A percentile compares a stretch with the other conserved stretches of the same genome.
Evolutionary conservation across 2,113 vertebrate genomes (phyloP).

Genomic region (Hassar affinis): DNA sequence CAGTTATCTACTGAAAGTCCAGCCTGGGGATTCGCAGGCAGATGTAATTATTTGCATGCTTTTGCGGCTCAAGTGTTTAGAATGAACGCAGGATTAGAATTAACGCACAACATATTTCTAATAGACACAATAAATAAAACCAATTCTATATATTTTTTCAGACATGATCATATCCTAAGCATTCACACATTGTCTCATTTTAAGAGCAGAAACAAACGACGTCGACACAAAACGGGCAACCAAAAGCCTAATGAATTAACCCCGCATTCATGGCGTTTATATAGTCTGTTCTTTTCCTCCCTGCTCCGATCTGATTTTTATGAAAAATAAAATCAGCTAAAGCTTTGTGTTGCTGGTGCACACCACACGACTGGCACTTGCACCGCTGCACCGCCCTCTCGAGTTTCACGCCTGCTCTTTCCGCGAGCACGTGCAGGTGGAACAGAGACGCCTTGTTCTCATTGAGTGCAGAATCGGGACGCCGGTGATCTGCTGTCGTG

Average conservation of each 20-base stretch:
- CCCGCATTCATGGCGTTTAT: not conserved
- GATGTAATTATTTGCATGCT: not conserved
- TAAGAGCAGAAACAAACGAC: not conserved
- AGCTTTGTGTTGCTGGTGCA: not conserved
- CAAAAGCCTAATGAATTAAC: not conserved
- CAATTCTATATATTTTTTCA: not conserved
- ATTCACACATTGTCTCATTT: not conserved
- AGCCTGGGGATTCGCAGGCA: not conserved
- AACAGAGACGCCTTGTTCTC: conserved; percentile 61
- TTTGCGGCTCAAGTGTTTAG: not conserved
- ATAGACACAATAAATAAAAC: not conserved
- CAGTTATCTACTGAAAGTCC: not conserved
- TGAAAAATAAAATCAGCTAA: not conserved
- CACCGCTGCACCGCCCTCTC: conserved; percentile 52
- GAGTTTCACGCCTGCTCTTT: conserved; percentile 55
- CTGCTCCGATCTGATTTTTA: not conserved
- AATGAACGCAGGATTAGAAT: not conserved
- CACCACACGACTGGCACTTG: conserved; percentile 37
- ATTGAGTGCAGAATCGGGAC: conserved; percentile 29
- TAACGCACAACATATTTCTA: not conserved
- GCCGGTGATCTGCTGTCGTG: conserved; percentile 46
- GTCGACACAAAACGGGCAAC: not conserved
- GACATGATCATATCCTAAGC: not conserved
- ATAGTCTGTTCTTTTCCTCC: not conserved
- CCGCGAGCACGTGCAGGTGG: conserved; percentile 15